Percentiles rank a stretch among this genome's conserved stretches.
Evolutionary conservation across 2,888 invertebrate genomes (phyloP).

Genomic region (Petrolisthes cinctipes): DNA sequence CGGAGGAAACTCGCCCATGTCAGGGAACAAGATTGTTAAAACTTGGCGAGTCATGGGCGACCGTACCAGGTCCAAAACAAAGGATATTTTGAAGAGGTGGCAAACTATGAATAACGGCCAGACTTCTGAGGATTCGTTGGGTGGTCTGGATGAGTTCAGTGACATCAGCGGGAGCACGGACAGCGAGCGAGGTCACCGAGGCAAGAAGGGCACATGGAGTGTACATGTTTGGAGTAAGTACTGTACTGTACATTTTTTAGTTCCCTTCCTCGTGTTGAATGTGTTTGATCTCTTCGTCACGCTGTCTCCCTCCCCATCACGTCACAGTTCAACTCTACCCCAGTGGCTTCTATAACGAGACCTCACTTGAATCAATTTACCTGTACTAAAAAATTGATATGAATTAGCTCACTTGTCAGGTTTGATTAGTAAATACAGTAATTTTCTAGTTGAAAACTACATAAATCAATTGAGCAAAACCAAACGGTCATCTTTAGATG

Average conservation of each 20-base stretch:
- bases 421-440: too few relatives aligned
- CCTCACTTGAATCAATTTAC: too few relatives aligned
- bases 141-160: conserved; percentile 48
- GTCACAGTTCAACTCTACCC: too few relatives aligned
- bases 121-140: conserved; percentile 57
- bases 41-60: conserved; percentile 84
- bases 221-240: conserved; percentile 65
- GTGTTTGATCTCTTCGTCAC: background rate
- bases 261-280: background rate
- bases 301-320: background rate
- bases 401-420: too few relatives aligned
- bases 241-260: background rate
- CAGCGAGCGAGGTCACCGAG: conserved; percentile 42
- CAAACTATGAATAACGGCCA: conserved; percentile 66
- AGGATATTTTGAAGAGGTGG: conserved; percentile 80
- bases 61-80: conserved; percentile 81
- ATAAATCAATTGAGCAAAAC: too few relatives aligned
- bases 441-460: too few relatives aligned
- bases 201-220: conserved; percentile 62
- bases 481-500: too few relatives aligned
- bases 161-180: conserved; percentile 53
- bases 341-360: too few relatives aligned
- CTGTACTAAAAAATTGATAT: too few relatives aligned
- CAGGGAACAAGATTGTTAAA: conserved; percentile 76
- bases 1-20: conserved; percentile 60